These are phyloP conservation scores for Ctenosaura bakeri DNA, from an alignment of 2,797 vertebrate species.

Conservation along the genomic window DNA sequence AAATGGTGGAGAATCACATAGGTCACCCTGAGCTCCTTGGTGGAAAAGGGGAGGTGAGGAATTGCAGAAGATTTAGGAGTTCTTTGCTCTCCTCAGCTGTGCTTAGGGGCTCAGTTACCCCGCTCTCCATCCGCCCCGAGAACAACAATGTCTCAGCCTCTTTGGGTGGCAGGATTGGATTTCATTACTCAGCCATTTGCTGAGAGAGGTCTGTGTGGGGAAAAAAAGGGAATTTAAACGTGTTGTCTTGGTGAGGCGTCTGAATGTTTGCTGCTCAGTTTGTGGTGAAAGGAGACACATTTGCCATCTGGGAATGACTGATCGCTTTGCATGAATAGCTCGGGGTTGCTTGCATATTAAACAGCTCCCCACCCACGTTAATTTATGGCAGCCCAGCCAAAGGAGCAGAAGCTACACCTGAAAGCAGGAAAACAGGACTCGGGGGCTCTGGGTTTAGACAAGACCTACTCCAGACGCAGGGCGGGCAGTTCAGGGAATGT, in stretches of 20 bases:
- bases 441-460: background rate
- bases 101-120: no score
- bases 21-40: background rate
- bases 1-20: background rate
- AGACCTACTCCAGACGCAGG: background rate
- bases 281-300: conserved; percentile 65
- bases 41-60: background rate
- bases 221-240: conserved; percentile 55
- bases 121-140: rapidly evolving
- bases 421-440: background rate
- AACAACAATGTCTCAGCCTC: background rate
- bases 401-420: conserved; percentile 27
- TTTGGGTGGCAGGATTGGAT: conserved; percentile 47
- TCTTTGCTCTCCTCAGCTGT: background rate
- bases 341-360: conserved; percentile 47
- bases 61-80: no score
- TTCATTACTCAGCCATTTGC: conserved; percentile 51
- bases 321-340: background rate
- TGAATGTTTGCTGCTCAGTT: conserved; percentile 69
- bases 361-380: background rate
- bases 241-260: conserved; percentile 64
- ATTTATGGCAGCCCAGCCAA: conserved; percentile 33
- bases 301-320: conserved; percentile 67
- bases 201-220: conserved; percentile 43
- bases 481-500: no score